Evolutionary conservation across 2,797 vertebrate species (phyloP).

Genomic region (Limosa lapponica): DNA sequence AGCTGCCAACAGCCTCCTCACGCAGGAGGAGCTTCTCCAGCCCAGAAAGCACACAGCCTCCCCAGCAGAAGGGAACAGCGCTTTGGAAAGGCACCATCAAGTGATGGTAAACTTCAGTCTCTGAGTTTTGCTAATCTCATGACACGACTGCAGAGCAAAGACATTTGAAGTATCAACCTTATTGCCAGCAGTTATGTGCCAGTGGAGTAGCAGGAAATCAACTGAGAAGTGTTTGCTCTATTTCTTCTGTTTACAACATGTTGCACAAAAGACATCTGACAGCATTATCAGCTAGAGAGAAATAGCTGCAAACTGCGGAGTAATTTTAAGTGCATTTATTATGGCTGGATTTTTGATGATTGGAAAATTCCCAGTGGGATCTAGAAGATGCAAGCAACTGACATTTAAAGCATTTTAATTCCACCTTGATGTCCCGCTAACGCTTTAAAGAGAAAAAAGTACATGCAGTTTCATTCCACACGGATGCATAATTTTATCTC

Average conservation of each 20-base stretch:
- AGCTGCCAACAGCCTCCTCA: neutral
- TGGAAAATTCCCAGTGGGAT: neutral
- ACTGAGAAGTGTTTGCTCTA: neutral
- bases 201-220: neutral
- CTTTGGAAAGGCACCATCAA: neutral
- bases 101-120: rapidly evolving
- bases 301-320: neutral
- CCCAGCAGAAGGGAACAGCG: rapidly evolving
- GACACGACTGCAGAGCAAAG: rapidly evolving
- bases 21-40: neutral
- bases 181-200: neutral
- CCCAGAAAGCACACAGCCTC: neutral
- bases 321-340: neutral
- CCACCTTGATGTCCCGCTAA: neutral
- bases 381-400: neutral
- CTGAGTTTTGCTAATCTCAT: neutral
- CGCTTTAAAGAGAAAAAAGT: neutral
- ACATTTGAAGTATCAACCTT: neutral
- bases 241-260: neutral
- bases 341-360: neutral
- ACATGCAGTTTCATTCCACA: neutral
- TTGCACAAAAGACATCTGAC: neutral
- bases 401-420: neutral
- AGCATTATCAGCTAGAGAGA: neutral
- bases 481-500: neutral